A percentile compares a stretch with the other conserved stretches of the same genome.
phyloP scores from a whole-genome alignment of 2,888 invertebrate genomes.

The Tribolium freemani region DNA sequence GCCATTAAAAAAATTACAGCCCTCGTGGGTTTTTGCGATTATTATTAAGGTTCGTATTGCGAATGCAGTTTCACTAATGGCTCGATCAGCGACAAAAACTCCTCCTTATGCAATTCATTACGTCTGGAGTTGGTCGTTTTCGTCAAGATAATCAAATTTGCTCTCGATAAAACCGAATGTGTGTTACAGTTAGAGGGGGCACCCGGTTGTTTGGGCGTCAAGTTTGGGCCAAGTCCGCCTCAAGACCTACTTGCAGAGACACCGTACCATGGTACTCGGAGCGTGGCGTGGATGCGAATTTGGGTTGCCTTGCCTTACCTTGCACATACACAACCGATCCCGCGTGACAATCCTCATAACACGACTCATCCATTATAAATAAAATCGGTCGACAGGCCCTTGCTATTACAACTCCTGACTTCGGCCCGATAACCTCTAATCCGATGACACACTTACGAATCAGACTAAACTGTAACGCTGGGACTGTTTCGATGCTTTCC shows the following conservation, averaged over 20 bases:
- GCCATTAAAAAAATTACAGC: no score
- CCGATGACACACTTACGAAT: conserved; percentile 34
- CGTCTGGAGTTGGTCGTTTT: background rate
- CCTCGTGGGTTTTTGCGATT: no score
- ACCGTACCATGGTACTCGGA: conserved; percentile 45
- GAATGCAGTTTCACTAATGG: conserved; percentile 25
- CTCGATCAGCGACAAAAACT: conserved; percentile 8
- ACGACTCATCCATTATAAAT: conserved; percentile 30
- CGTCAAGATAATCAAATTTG: conserved; percentile 43
- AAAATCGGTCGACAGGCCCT: conserved; percentile 21
- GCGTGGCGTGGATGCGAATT: conserved; percentile 47
- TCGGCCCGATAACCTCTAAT: conserved; percentile 32
- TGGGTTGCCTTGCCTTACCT: conserved; percentile 41
- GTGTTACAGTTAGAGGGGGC: conserved; percentile 47
- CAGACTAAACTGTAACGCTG: conserved; percentile 35
- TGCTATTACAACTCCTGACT: conserved; percentile 13
- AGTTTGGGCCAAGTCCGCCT: conserved; percentile 54
- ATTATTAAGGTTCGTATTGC: background rate
- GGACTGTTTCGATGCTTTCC: conserved; percentile 9
- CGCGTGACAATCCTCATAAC: conserved; percentile 19
- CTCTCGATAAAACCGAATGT: conserved; percentile 46
- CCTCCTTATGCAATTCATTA: conserved; percentile 28
- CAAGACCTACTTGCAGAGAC: conserved; percentile 54
- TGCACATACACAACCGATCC: conserved; percentile 20
- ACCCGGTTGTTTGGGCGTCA: conserved; percentile 50